Conservation (phyloP, 2,888 invertebrate genomes). For the Bruchidius siliquastri region DNA sequence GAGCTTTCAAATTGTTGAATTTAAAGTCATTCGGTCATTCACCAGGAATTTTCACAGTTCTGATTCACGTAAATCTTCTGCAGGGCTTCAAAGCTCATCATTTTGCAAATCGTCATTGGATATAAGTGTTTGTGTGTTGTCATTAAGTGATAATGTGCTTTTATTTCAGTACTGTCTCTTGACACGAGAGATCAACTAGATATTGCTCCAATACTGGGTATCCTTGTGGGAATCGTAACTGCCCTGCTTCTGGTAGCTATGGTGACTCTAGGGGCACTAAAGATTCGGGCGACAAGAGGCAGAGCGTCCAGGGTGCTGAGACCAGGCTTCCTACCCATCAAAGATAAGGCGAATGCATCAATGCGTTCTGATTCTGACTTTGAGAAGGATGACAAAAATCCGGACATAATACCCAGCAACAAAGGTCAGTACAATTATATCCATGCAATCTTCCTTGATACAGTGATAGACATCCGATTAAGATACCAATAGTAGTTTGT, state of each 20-base stretch:
- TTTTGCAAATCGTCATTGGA: no score
- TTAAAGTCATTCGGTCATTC: no score
- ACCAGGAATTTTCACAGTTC: no score
- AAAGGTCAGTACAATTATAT: constrained; percentile 60
- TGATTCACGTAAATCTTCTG: no score
- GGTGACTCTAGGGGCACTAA: constrained; percentile 58
- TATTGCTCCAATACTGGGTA: constrained; percentile 57
- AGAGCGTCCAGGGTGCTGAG: constrained; percentile 48
- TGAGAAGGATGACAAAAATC: constrained; percentile 79
- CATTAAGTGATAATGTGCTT: no score
- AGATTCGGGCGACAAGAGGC: constrained; percentile 54
- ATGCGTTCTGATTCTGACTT: constrained; percentile 61
- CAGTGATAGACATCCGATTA: no score
- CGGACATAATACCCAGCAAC: constrained; percentile 82
- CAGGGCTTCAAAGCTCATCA: no score
- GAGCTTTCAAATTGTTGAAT: no score
- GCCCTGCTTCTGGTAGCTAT: constrained; percentile 64
- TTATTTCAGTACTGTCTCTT: constrained; percentile 42
- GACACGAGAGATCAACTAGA: constrained; percentile 53
- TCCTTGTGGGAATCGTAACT: constrained; percentile 64
- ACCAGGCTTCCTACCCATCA: constrained; percentile 58
- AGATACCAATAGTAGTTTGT: no score
- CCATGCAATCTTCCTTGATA: background rate
- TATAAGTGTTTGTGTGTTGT: no score
- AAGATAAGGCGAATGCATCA: constrained; percentile 65